phyloP scores from a whole-genome alignment of 2,888 invertebrate genomes.

The Mesorhabditis sp. region DNA sequence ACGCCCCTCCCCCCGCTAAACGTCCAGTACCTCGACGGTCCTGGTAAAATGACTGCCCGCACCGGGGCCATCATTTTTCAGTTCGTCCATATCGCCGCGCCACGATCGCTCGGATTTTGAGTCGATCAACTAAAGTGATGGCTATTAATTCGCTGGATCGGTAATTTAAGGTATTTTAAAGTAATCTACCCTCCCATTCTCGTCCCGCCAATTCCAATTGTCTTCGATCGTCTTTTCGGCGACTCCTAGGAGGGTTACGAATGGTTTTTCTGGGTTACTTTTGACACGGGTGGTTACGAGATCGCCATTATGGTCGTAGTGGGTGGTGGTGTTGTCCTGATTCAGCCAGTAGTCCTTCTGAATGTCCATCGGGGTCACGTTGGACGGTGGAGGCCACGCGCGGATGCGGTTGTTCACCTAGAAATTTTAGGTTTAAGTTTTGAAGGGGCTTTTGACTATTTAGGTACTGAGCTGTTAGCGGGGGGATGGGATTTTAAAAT shows the following conservation, averaged over 20 bases:
- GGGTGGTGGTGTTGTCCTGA: background rate
- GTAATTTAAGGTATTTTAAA: background rate
- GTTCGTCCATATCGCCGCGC: slow-evolving; percentile 32
- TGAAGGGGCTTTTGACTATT: background rate
- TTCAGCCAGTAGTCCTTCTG: background rate
- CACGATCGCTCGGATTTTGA: background rate
- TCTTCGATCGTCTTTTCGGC: slow-evolving; percentile 35
- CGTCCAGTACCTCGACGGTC: slow-evolving; percentile 22
- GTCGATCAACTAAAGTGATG: background rate
- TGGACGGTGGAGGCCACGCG: background rate
- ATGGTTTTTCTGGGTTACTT: background rate
- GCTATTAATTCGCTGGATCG: background rate
- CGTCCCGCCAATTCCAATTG: slow-evolving; percentile 39
- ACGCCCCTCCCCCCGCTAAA: too few relatives aligned
- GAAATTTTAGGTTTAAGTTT: background rate
- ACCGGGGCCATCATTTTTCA: slow-evolving; percentile 33
- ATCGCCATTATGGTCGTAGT: slow-evolving; percentile 1
- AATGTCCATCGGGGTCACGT: slow-evolving; percentile 4
- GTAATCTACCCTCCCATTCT: slow-evolving; percentile 20
- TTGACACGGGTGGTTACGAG: background rate
- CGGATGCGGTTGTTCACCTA: background rate
- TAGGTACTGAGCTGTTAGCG: too few relatives aligned
- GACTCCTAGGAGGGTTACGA: slow-evolving; percentile 22
- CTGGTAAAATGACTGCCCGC: slow-evolving; percentile 36
- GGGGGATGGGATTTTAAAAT: too few relatives aligned